These are phyloP conservation scores for Drosophila neonasuta DNA, from an alignment of 2,888 invertebrate genomes.

Conservation along the genomic window DNA sequence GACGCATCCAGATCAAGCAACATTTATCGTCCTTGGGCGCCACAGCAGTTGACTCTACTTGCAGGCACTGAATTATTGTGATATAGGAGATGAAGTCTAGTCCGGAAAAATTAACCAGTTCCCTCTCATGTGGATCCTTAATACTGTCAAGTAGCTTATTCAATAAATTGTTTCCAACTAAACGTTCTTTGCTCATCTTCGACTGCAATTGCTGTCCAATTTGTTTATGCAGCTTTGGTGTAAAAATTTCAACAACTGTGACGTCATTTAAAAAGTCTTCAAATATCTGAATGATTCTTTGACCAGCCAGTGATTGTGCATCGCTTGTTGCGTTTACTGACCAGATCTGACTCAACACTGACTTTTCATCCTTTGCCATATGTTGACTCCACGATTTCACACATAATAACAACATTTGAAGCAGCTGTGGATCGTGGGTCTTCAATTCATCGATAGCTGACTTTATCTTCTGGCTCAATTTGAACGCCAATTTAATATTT, in stretches of 20 bases:
- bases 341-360: background rate
- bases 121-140: background rate
- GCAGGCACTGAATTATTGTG: background rate
- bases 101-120: background rate
- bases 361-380: background rate
- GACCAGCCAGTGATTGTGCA: background rate
- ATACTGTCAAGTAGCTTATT: background rate
- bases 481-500: conserved; percentile 4
- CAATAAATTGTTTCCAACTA: background rate
- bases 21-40: background rate
- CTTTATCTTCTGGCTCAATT: background rate
- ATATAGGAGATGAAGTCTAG: background rate
- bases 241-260: background rate
- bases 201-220: background rate
- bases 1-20: background rate
- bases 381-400: background rate
- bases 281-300: background rate
- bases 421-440: background rate
- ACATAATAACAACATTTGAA: background rate
- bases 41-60: background rate
- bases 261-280: background rate
- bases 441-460: background rate
- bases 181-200: background rate
- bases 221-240: background rate
- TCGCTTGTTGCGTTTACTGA: background rate